Base-by-base conservation (phyloP, 1,140 invertebrate species). In the Tetraneura akinire region DNA sequence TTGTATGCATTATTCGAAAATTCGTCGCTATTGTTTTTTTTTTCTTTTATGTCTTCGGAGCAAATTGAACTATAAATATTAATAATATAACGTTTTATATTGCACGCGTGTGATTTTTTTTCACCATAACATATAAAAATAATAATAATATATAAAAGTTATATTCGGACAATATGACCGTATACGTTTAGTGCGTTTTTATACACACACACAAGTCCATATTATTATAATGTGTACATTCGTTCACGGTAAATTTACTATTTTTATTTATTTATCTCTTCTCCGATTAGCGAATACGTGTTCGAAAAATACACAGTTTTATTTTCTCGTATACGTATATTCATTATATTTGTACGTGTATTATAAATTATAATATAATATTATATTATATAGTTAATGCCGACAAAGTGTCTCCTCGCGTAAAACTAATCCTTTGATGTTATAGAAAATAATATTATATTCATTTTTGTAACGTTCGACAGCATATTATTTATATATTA, bases 361-460 rank as follows among this genome's bases (percentile, higher is more conserved):
- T n/a, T n/a, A n/a, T n/a, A n/a, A n/a, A n/a, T n/a, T n/a, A n/a
- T n/a, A n/a, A n/a, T n/a, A n/a, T n/a, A n/a, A n/a, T n/a, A n/a
- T n/a, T n/a, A n/a, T n/a, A n/a, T n/a, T n/a, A n/a, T 32, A 66
- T 66, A 21, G 37, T 66, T 11, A 23, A 14, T 14, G 37, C 64
- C 64, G 29, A 66, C 64, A 66, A 66, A 66, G 60, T 62, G 29
- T 62, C 26, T 62, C 60, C 60, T 47, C 45, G 18, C 64, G 42
- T 66, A 66, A 62, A 66, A 45, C n/a, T 32, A 42, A 42, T 66
- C 64, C 64, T 66, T 66, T 66, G 64, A 66, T 42, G 64, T 62
- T 3, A n/a, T n/a, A 9, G 11, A 66, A 66, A 66, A 42, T 42
- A n/a, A n/a, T n/a, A n/a, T n/a, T n/a, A n/a, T n/a, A 66, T 23